Conservation (phyloP, 2,888 invertebrate species). For the Heliconius erato region DNA sequence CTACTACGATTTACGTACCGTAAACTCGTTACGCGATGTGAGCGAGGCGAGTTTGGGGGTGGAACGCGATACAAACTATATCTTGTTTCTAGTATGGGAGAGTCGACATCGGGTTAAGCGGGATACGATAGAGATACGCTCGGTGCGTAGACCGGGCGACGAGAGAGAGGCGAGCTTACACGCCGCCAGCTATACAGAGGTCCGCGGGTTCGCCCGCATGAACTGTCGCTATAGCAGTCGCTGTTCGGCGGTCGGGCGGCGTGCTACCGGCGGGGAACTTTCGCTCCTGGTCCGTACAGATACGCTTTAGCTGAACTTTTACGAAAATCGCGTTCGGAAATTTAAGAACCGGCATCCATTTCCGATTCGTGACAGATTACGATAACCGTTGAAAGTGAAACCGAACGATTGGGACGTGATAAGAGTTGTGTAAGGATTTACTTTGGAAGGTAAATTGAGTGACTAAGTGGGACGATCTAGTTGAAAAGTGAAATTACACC, state of each 20-base stretch:
- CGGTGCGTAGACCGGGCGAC: slow-evolving; percentile 67
- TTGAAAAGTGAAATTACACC: slow-evolving; percentile 65
- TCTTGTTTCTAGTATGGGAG: slow-evolving; percentile 64
- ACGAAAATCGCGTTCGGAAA: slow-evolving; percentile 73
- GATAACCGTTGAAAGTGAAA: slow-evolving; percentile 78
- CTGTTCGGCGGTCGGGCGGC: slow-evolving; percentile 81
- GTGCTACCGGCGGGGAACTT: slow-evolving; percentile 65
- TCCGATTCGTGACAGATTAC: slow-evolving; percentile 71
- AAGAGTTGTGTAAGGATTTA: slow-evolving; percentile 74
- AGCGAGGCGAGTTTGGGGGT: slow-evolving; percentile 71
- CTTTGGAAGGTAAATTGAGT: slow-evolving; percentile 68
- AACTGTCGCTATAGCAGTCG: slow-evolving; percentile 84
- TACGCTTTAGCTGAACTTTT: slow-evolving; percentile 77
- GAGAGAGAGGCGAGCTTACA: slow-evolving; percentile 78
- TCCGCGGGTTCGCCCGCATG: slow-evolving; percentile 79
- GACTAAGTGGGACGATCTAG: slow-evolving; percentile 66
- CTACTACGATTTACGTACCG: slow-evolving; percentile 84
- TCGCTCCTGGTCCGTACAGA: slow-evolving; percentile 58
- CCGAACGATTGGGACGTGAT: slow-evolving; percentile 70
- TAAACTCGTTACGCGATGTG: slow-evolving; percentile 83
- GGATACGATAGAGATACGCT: slow-evolving; percentile 57
- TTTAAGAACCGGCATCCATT: slow-evolving; percentile 65
- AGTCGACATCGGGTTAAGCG: slow-evolving; percentile 62
- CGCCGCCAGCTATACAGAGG: slow-evolving; percentile 71
- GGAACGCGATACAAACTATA: slow-evolving; percentile 65